Conservation (phyloP, 1,140 invertebrate species). For the Trinorchestia longiramus region DNA sequence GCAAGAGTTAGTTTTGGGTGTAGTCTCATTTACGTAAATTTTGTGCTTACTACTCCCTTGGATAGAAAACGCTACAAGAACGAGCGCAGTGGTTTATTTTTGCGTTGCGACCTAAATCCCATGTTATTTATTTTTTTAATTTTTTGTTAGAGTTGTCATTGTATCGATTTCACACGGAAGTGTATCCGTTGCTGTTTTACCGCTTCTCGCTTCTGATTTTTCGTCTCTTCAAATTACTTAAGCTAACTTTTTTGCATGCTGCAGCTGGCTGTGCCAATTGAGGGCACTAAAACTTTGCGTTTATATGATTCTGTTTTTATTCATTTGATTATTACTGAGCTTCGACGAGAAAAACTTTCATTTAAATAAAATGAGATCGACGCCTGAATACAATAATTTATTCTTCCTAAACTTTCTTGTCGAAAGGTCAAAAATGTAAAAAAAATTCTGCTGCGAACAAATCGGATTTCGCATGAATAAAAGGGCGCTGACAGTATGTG, state of each 20-base stretch:
- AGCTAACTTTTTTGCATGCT: not conserved
- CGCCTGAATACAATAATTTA: not conserved
- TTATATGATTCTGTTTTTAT: not conserved
- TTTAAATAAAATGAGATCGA: not conserved
- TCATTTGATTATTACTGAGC: not conserved
- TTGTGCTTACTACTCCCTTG: too few species aligned
- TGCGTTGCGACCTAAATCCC: too few species aligned
- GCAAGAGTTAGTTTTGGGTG: not conserved
- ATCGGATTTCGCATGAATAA: not conserved
- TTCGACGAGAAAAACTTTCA: not conserved
- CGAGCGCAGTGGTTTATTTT: too few species aligned
- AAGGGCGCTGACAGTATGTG: not conserved
- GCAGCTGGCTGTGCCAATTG: not conserved
- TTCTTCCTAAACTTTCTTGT: not conserved
- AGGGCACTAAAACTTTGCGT: not conserved
- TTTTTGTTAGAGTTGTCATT: not conserved
- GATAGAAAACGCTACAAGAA: too few species aligned
- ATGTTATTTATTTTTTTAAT: not conserved
- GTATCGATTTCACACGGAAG: not conserved
- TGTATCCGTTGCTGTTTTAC: not conserved
- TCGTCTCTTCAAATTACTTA: not conserved
- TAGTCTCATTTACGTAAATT: too few species aligned
- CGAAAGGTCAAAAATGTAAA: not conserved
- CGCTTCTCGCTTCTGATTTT: not conserved
- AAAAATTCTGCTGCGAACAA: not conserved